Percentiles rank a stretch among this genome's conserved stretches.
phyloP scores from a whole-genome alignment of 2,888 invertebrate species.

The Antitype chi region DNA sequence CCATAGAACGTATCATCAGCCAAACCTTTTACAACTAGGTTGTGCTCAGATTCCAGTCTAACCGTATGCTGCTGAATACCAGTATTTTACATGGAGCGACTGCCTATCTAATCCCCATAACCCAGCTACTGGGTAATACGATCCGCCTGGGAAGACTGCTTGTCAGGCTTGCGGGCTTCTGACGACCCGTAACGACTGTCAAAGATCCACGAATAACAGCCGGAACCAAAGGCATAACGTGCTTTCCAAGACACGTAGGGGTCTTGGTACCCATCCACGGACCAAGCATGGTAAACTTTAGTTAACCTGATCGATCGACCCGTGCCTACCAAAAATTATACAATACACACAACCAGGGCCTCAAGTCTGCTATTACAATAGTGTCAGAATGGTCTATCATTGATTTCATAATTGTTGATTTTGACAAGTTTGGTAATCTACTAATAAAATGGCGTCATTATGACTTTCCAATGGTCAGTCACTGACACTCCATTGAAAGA shows the following conservation, averaged over 20 bases:
- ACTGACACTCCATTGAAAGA: too few species aligned
- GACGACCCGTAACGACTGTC: neutral
- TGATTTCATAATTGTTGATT: too few species aligned
- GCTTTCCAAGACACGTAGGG: neutral
- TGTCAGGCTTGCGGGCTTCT: neutral
- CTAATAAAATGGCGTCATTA: too few species aligned
- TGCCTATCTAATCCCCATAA: too few species aligned
- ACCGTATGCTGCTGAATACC: neutral
- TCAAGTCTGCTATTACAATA: too few species aligned
- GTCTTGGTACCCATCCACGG: neutral
- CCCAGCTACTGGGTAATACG: too few species aligned
- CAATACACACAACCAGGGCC: constrained; percentile 23
- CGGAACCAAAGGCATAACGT: neutral
- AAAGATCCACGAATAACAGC: neutral
- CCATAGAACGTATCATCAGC: neutral
- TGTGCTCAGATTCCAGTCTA: neutral
- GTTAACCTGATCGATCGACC: neutral
- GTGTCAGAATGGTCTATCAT: too few species aligned
- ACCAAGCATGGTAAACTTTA: neutral
- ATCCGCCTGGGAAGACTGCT: neutral
- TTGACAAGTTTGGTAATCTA: too few species aligned
- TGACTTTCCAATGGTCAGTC: too few species aligned
- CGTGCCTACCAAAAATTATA: constrained; percentile 23
- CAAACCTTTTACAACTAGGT: neutral
- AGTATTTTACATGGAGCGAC: neutral